Evolutionary conservation across 2,888 invertebrate genomes (phyloP).

Genomic region (Tipula vernalis): DNA sequence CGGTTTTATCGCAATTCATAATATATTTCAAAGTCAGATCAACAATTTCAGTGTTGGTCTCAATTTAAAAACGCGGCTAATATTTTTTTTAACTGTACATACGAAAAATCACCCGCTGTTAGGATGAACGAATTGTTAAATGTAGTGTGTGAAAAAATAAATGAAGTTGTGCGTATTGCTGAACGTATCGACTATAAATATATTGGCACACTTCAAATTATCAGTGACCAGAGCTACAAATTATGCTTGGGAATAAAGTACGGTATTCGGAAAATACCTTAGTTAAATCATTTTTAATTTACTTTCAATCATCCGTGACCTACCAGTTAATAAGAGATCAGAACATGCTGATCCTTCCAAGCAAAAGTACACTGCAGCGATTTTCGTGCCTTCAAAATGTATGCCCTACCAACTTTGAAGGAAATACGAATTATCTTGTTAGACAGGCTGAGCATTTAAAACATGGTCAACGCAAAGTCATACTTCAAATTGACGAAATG

Average conservation of each 20-base stretch:
- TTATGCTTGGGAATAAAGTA: neutral
- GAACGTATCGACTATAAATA: too few species aligned
- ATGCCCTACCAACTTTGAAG: neutral
- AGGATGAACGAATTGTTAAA: too few species aligned
- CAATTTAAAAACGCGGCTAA: too few species aligned
- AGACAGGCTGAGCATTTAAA: neutral
- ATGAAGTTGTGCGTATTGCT: too few species aligned
- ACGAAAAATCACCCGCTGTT: too few species aligned
- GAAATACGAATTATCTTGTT: neutral
- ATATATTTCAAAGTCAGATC: too few species aligned
- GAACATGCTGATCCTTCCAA: neutral
- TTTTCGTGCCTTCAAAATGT: neutral
- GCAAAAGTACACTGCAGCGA: neutral
- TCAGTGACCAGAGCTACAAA: neutral
- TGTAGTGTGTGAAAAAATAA: too few species aligned
- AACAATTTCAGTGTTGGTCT: too few species aligned
- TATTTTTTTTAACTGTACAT: too few species aligned
- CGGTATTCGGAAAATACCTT: neutral
- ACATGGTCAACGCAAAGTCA: neutral
- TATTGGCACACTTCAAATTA: too few species aligned
- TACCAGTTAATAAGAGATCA: neutral
- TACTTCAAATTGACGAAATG: constrained; percentile 4
- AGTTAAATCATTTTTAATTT: neutral
- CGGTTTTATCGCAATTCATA: too few species aligned
- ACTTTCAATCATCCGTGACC: too few species aligned